Base-by-base conservation (phyloP, 92 coral and sea anemone genomes). In the Palythoa caribaeorum region DNA sequence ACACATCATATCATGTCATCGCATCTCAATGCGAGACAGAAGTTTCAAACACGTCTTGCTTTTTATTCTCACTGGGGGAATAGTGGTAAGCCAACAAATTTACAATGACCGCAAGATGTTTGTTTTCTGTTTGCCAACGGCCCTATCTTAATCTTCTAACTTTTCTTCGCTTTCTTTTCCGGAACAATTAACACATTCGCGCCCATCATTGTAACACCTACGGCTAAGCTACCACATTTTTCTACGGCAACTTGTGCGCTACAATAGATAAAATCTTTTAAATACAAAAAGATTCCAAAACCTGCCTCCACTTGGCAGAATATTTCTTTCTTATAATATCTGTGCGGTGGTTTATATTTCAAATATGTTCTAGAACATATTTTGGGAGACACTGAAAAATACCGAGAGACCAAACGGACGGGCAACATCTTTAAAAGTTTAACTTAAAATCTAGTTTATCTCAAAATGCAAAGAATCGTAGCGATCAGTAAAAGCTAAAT, bases 161-260 rank as follows among this genome's bases (percentile, higher is more conserved):
- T 77, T 77, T 9, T 66, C 47, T 65, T 76, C 72, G 38, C 5
- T 35, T 28, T 62, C 28, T 59, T 81, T 81, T 48, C 86, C 63
- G 86, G 62, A 6, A 47, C 86, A 47, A 81, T 81, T 81, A 81
- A 81, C 86, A 81, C 86, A n/a, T 81, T 81, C 86, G 86, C 76
- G 86, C 86, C 86, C 70, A 19, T 63, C 70, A 19, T 63, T 62
- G 6, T 5, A 62, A 55, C 62, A 55, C 14, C 62, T 15, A 81
- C 76, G 66, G 74, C 3, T 80, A 63, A 55, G 85, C 76, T 54
- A 59, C 76, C 86, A 68, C 76, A 54, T 54, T 65, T 65, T 21
- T n/a, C 14, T 28, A 28, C 28, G 28, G 28, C 28, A 28, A 28
- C 28, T 6, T 19, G 63, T 80, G 40, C 75, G n/a, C 3, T 57